phyloP scores from a whole-genome alignment of 2,888 invertebrate genomes.

The Quadriops clusia region DNA sequence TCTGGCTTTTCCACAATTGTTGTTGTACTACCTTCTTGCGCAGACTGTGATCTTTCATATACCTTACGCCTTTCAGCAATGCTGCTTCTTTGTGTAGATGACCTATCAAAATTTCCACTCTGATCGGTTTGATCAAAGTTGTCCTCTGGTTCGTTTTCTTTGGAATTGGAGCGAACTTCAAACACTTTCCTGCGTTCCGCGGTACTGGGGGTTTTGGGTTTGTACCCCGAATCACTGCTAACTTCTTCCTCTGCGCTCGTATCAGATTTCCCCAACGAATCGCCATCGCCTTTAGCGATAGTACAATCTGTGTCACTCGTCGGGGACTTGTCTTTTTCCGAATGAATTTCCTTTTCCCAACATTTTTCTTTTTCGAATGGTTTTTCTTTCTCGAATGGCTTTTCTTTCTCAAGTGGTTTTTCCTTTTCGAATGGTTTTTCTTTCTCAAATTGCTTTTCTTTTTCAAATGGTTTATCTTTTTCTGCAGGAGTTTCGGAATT shows the following conservation, averaged over 20 bases:
- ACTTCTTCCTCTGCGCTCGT: slow-evolving; percentile 49
- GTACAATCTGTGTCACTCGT: too few species aligned
- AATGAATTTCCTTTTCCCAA: slow-evolving; percentile 3
- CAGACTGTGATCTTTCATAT: slow-evolving; percentile 66
- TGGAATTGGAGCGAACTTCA: slow-evolving; percentile 38
- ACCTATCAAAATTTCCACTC: slow-evolving; percentile 44
- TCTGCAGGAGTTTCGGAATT: slow-evolving; percentile 8
- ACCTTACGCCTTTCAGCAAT: slow-evolving; percentile 67
- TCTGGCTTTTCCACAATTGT: slow-evolving; percentile 46
- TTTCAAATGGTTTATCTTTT: slow-evolving; percentile 32
- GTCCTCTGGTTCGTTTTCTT: slow-evolving; percentile 32
- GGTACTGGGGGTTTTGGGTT: slow-evolving; percentile 64
- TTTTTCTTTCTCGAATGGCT: neutral
- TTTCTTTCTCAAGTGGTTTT: slow-evolving; percentile 3
- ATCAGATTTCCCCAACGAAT: too few species aligned
- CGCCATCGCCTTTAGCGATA: too few species aligned
- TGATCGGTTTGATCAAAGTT: slow-evolving; percentile 43
- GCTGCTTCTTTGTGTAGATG: slow-evolving; percentile 52
- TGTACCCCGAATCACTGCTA: too few species aligned
- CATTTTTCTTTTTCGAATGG: too few species aligned
- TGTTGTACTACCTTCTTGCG: slow-evolving; percentile 40
- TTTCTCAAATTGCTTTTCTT: neutral
- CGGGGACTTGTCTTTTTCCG: slow-evolving; percentile 17
- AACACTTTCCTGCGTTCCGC: slow-evolving; percentile 69
- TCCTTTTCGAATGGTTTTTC: slow-evolving; percentile 2